These are phyloP conservation scores for Romanomermis culicivorax DNA, from an alignment of 2,888 invertebrate genomes.

Conservation along the genomic window DNA sequence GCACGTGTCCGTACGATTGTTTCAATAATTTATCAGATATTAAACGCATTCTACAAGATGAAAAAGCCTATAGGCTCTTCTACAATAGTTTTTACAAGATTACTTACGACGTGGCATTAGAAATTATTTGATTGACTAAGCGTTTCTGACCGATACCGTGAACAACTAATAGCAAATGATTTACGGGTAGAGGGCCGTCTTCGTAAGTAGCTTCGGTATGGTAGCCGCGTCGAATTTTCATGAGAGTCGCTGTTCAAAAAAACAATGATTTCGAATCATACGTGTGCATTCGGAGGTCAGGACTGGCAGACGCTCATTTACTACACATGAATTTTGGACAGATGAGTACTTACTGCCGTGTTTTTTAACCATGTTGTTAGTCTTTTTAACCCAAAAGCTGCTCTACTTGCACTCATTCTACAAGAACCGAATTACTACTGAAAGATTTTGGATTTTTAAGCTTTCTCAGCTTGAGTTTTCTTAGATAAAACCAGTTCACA, in stretches of 20 bases:
- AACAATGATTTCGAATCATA: not conserved
- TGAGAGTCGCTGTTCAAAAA: constrained; percentile 15
- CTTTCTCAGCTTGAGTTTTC: too few relatives aligned
- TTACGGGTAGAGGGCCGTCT: constrained; percentile 43
- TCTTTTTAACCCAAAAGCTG: too few relatives aligned
- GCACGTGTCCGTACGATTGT: constrained; percentile 21
- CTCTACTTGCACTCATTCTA: too few relatives aligned
- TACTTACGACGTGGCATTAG: constrained; percentile 12
- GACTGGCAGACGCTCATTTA: too few relatives aligned
- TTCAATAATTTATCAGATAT: constrained; percentile 21
- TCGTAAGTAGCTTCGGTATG: constrained; percentile 37
- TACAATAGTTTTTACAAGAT: not conserved
- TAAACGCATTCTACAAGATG: constrained; percentile 3
- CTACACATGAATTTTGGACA: too few relatives aligned
- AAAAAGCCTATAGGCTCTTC: not conserved
- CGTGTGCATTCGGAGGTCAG: too few relatives aligned
- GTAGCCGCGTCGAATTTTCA: constrained; percentile 40
- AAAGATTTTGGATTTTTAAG: too few relatives aligned
- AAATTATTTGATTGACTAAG: constrained; percentile 41
- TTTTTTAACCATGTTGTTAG: too few relatives aligned
- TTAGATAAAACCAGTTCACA: too few relatives aligned
- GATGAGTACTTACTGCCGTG: too few relatives aligned
- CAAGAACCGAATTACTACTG: too few relatives aligned
- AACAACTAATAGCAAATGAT: constrained; percentile 47
- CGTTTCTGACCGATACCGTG: constrained; percentile 51